Conservation (phyloP, 2,797 vertebrate genomes). For the Yasuhikotakia modesta region DNA sequence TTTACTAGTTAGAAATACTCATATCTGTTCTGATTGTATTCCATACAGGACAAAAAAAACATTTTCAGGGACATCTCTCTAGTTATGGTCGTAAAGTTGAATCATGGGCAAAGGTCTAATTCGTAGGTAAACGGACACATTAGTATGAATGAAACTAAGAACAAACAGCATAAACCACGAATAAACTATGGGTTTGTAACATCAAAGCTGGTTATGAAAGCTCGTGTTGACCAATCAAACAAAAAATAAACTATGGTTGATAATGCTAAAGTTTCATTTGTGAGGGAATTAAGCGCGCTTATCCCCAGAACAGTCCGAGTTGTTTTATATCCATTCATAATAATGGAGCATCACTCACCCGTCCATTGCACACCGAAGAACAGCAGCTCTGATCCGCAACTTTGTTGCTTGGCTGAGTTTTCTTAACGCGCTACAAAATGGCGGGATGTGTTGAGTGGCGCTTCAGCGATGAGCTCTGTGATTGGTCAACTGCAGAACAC, state of each 20-base stretch:
- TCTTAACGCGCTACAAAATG: slow-evolving; percentile 68
- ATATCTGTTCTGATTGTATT: neutral
- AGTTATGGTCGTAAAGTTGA: neutral
- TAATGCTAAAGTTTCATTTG: neutral
- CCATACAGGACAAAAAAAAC: neutral
- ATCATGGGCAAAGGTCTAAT: neutral
- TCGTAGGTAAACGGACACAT: neutral
- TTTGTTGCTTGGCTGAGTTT: slow-evolving; percentile 62
- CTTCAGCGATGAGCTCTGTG: slow-evolving; percentile 45
- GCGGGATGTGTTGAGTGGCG: slow-evolving; percentile 58
- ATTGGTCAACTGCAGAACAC: slow-evolving; percentile 44
- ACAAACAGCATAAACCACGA: neutral
- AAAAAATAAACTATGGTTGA: neutral
- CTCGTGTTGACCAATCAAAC: neutral
- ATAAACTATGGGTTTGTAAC: slow-evolving; percentile 5
- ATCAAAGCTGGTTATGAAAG: neutral
- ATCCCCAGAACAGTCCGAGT: neutral
- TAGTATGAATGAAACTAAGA: no score
- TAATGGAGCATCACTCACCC: slow-evolving; percentile 82
- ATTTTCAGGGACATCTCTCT: neutral
- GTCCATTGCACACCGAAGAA: slow-evolving; percentile 97
- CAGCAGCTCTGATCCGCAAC: slow-evolving; percentile 78
- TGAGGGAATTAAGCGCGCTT: neutral
- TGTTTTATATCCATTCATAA: neutral
- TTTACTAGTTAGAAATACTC: neutral